Percentiles rank a stretch among this genome's conserved stretches.
These are phyloP conservation scores for Eustalomyia histrio DNA, from an alignment of 2,888 invertebrate species.

Conservation along the genomic window DNA sequence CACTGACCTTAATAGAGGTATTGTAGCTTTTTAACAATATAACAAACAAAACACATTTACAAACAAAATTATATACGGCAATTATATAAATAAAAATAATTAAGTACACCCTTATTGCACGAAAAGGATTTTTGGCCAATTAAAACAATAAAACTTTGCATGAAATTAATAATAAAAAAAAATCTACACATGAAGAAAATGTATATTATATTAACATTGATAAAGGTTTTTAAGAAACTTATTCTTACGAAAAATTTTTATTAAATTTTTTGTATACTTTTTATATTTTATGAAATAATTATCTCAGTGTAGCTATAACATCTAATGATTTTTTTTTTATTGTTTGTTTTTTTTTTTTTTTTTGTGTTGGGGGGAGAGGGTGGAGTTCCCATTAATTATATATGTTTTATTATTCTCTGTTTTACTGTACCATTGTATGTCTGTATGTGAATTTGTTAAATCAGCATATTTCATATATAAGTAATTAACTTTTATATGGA, in stretches of 20 bases:
- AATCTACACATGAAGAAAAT: too few relatives aligned
- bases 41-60: not conserved
- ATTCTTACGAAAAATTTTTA: too few relatives aligned
- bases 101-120: conserved; percentile 22
- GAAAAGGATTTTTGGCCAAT: not conserved
- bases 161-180: too few relatives aligned
- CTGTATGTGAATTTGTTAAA: not conserved
- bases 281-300: too few relatives aligned
- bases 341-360: not conserved
- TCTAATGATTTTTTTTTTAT: not conserved
- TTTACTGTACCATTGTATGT: not conserved
- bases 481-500: not conserved
- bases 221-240: too few relatives aligned
- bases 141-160: not conserved
- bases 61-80: conserved; percentile 17
- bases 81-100: conserved; percentile 39
- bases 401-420: conserved; percentile 1
- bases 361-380: too few relatives aligned
- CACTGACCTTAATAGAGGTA: too few relatives aligned
- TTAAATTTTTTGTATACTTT: too few relatives aligned
- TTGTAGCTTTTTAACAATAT: too few relatives aligned
- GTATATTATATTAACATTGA: too few relatives aligned
- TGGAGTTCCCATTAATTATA: not conserved
- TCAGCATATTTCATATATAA: conserved; percentile 20
- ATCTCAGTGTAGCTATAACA: not conserved